Evolutionary conservation across 2,888 invertebrate species (phyloP).

Genomic region (Drosophila merina): DNA sequence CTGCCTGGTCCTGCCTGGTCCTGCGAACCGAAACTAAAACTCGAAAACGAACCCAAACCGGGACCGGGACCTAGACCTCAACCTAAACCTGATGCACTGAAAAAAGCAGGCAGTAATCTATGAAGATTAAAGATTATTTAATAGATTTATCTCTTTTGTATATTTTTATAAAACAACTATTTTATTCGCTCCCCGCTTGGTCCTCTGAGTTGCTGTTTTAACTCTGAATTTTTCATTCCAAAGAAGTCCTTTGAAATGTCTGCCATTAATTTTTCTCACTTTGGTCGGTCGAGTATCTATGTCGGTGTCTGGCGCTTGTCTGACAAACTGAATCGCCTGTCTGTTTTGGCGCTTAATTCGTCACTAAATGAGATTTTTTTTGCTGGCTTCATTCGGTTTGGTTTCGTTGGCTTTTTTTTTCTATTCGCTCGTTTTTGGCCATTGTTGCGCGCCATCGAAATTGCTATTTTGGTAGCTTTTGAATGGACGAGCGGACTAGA

Average conservation of each 20-base stretch:
- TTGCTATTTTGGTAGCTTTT: slow-evolving; percentile 56
- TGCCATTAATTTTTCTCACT: slow-evolving; percentile 5
- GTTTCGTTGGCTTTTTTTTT: slow-evolving; percentile 22
- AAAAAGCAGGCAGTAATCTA: not conserved
- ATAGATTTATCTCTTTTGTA: not conserved
- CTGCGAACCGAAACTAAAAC: slow-evolving; percentile 19
- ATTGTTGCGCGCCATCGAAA: slow-evolving; percentile 56
- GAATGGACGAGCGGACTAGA: slow-evolving; percentile 15
- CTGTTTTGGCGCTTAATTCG: slow-evolving; percentile 82
- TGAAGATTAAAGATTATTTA: not conserved
- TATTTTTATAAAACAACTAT: not conserved
- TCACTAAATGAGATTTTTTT: slow-evolving; percentile 81
- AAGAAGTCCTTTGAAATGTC: not conserved
- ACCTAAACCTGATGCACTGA: slow-evolving; percentile 18
- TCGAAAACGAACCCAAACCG: slow-evolving; percentile 5
- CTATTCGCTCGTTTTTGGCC: slow-evolving; percentile 39
- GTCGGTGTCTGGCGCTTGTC: slow-evolving; percentile 52
- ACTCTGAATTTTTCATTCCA: not conserved
- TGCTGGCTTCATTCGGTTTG: slow-evolving; percentile 20
- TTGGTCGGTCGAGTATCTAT: slow-evolving; percentile 30
- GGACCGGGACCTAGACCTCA: slow-evolving; percentile 23
- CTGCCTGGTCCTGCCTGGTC: slow-evolving; percentile 12
- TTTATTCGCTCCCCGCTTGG: rapidly evolving
- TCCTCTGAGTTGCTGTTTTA: not conserved
- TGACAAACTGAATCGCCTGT: slow-evolving; percentile 76